These are phyloP conservation scores for Heliopora coerulea DNA, from an alignment of 92 coral and sea anemone species.

Conservation along the genomic window DNA sequence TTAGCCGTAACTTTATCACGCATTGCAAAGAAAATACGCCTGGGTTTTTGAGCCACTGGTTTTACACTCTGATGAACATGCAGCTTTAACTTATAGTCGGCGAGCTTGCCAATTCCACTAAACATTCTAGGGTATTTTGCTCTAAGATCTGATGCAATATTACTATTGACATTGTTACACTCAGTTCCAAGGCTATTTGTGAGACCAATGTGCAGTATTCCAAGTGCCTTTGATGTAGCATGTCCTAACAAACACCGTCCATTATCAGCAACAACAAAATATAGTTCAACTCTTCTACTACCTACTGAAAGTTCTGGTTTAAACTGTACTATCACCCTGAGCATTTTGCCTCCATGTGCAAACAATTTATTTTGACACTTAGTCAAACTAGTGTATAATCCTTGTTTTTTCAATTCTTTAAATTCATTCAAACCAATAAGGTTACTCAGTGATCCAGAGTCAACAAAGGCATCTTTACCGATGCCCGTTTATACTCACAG, in stretches of 20 bases:
- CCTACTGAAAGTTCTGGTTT: conserved; percentile 5
- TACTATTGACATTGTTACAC: not conserved
- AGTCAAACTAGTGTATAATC: conserved; percentile 5
- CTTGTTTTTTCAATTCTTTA: conserved; percentile 6
- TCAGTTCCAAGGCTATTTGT: conserved; percentile 20
- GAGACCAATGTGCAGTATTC: conserved; percentile 54
- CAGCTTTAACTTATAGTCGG: conserved; percentile 50
- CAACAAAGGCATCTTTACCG: no score
- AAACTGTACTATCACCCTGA: conserved; percentile 31
- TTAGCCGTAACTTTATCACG: conserved; percentile 46
- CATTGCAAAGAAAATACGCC: conserved; percentile 48
- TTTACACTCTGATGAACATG: conserved; percentile 44
- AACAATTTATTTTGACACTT: conserved; percentile 29
- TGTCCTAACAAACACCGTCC: conserved; percentile 61
- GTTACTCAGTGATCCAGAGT: conserved; percentile 37
- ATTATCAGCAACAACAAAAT: conserved; percentile 46
- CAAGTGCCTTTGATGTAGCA: conserved; percentile 45
- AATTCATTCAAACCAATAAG: conserved; percentile 6
- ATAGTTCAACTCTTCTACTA: not conserved
- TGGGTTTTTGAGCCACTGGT: conserved; percentile 51
- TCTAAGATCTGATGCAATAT: conserved; percentile 10
- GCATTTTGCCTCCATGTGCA: conserved; percentile 40
- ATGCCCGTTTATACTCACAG: not conserved
- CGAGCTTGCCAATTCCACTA: conserved; percentile 57
- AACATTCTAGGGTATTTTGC: conserved; percentile 50